Evolutionary conservation across 2,888 invertebrate genomes (phyloP), one percentile per base, ranked within the genome.

Genomic region (Eudemis profundana): DNA sequence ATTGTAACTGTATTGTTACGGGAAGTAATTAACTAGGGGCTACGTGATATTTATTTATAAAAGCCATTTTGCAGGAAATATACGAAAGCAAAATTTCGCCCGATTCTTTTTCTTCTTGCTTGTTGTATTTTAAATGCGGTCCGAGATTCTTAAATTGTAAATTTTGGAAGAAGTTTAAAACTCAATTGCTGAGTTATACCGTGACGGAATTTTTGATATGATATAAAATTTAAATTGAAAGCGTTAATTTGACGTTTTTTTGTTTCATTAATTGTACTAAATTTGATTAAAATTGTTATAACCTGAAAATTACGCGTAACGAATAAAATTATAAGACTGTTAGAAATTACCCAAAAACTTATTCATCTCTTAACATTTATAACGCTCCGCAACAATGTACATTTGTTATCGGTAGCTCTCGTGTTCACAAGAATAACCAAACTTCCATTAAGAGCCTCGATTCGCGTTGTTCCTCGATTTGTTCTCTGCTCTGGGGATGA

Each of bases 401-500:
- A 19, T 44, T 42, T 40, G 15, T 29, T 56, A 56, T 19, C 40
- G 10, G 8, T 8, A 3, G 10, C 17, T 54, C 40, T 44, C 29
- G 15, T 19, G 17, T 42, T 42, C 40, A 17, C 70, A 73, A 70
- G 74, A 75, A 70, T 69, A 75, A 69, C 69, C 67, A 57, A 76
- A 78, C 70, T 76, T 74, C 72, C 75, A 77, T 79, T 78, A 79
- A 69, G 74, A 71, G 72, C 72, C 68, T 54, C 19, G 44, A 50
- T 49, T 61, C 42, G 29, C 63, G 70, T 72, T 77, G 76, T 78
- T 79, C 77, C 74, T 68, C 69, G 75, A 79, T 83, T 81, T 82
- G 78, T 53, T 29, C 46, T 23, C 38, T 19, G 29, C 46, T 78
- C 77, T 77, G 73, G 70, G 75, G 76, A 81, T 84, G 83, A 87